phyloP scores from a whole-genome alignment of 2,797 vertebrate genomes.

The Tapera naevia region DNA sequence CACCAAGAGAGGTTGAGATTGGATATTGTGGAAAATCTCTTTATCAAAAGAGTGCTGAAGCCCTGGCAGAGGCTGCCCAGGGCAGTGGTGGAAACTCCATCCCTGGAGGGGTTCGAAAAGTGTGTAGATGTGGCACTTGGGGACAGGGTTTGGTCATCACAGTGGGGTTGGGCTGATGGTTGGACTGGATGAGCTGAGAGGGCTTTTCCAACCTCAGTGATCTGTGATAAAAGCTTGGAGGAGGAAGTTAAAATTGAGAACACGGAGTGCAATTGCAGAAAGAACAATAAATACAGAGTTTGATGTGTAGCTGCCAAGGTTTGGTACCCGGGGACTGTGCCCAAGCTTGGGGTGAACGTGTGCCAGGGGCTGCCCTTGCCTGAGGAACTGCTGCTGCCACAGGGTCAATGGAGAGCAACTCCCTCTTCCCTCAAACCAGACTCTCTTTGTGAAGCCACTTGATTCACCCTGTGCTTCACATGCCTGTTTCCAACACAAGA shows the following conservation, averaged over 20 bases:
- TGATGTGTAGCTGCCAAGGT: neutral
- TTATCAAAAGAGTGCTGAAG: too few relatives aligned
- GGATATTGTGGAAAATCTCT: too few relatives aligned
- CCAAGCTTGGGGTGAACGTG: accelerated
- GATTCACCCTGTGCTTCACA: neutral
- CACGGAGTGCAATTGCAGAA: neutral
- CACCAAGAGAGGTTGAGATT: too few relatives aligned
- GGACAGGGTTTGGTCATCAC: too few relatives aligned
- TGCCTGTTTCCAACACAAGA: neutral
- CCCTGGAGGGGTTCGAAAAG: too few relatives aligned
- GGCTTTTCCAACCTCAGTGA: too few relatives aligned
- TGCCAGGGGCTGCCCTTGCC: neutral
- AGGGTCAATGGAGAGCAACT: accelerated
- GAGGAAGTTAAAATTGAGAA: neutral
- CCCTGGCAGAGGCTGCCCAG: too few relatives aligned
- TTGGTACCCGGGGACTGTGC: neutral
- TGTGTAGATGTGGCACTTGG: too few relatives aligned
- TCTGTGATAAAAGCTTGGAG: neutral
- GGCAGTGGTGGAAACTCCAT: too few relatives aligned
- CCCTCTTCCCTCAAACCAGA: neutral
- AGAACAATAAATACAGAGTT: neutral
- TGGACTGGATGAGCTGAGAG: too few relatives aligned
- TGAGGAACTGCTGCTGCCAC: accelerated
- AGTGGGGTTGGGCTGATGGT: too few relatives aligned
- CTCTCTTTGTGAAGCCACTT: neutral